These are phyloP conservation scores for Nezara viridula DNA, from an alignment of 2,888 invertebrate genomes.

Conservation along the genomic window DNA sequence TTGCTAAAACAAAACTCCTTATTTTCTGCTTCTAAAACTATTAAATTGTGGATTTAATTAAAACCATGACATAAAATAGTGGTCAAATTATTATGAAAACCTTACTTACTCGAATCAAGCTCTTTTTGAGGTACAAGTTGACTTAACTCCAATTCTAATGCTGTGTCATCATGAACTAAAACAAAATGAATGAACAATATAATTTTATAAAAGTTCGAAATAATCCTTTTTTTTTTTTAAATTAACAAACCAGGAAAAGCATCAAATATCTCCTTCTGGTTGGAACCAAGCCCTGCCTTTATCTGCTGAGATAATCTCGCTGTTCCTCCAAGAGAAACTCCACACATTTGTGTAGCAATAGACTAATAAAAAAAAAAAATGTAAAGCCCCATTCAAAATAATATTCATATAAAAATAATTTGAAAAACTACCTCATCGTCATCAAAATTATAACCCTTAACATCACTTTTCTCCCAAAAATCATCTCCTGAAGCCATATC, in stretches of 20 bases:
- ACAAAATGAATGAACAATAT: not conserved
- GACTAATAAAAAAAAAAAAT: conserved; percentile 57
- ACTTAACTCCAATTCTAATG: conserved; percentile 69
- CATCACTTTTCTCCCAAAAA: conserved; percentile 84
- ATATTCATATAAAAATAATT: not conserved
- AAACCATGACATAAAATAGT: not conserved
- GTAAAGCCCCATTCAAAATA: no score
- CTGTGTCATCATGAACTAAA: conserved; percentile 52
- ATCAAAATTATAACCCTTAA: conserved; percentile 83
- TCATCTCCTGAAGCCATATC: conserved; percentile 74
- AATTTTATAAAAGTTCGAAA: not conserved
- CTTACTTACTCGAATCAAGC: conserved; percentile 68
- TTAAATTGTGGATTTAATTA: conserved; percentile 62
- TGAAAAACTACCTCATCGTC: conserved; percentile 76
- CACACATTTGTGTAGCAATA: conserved; percentile 65
- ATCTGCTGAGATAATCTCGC: conserved; percentile 68
- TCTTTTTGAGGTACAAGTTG: conserved; percentile 69
- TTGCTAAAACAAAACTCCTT: conserved; percentile 60
- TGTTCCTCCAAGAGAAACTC: conserved; percentile 64
- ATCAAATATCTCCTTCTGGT: conserved; percentile 34
- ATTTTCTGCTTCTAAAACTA: conserved; percentile 71
- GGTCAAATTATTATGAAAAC: not conserved
- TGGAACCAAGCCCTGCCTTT: conserved; percentile 66
- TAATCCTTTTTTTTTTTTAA: not conserved
- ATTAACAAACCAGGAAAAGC: conserved; percentile 27